These are phyloP conservation scores for Temnothorax rugatulus DNA, from an alignment of 2,888 invertebrate species.

Conservation along the genomic window DNA sequence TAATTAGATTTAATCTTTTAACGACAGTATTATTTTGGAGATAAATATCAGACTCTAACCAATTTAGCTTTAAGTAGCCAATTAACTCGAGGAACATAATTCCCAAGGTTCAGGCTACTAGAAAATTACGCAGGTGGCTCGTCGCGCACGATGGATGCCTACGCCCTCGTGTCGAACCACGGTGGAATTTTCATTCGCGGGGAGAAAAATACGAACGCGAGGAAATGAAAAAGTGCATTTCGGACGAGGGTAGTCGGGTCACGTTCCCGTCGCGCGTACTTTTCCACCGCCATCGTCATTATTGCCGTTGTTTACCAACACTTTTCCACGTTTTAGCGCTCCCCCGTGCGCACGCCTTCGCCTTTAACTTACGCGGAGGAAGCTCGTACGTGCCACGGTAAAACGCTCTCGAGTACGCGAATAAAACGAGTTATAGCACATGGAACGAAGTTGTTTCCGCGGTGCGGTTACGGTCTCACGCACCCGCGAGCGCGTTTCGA, in stretches of 20 bases:
- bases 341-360: slow-evolving; percentile 8
- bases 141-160: neutral
- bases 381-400: slow-evolving; percentile 36
- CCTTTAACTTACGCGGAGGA: slow-evolving; percentile 12
- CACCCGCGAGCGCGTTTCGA: slow-evolving; percentile 38
- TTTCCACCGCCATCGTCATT: slow-evolving; percentile 42
- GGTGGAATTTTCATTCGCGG: slow-evolving; percentile 35
- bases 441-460: slow-evolving; percentile 44
- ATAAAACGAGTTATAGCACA: slow-evolving; percentile 51
- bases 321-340: slow-evolving; percentile 45
- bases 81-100: slow-evolving; percentile 10
- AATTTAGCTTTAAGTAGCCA: slow-evolving; percentile 1
- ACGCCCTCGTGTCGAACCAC: neutral
- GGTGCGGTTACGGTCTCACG: slow-evolving; percentile 38
- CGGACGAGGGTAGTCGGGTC: slow-evolving; percentile 37
- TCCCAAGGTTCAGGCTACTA: slow-evolving; percentile 1
- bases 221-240: slow-evolving; percentile 33
- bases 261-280: slow-evolving; percentile 33
- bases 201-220: neutral
- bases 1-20: slow-evolving; percentile 14
- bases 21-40: slow-evolving; percentile 14
- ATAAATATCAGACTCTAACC: neutral
- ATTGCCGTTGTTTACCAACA: slow-evolving; percentile 61
- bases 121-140: slow-evolving; percentile 5
- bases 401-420: slow-evolving; percentile 48